Base-by-base conservation (phyloP, 2,888 invertebrate species). In the Galeopsomyia nigrocyanea region DNA sequence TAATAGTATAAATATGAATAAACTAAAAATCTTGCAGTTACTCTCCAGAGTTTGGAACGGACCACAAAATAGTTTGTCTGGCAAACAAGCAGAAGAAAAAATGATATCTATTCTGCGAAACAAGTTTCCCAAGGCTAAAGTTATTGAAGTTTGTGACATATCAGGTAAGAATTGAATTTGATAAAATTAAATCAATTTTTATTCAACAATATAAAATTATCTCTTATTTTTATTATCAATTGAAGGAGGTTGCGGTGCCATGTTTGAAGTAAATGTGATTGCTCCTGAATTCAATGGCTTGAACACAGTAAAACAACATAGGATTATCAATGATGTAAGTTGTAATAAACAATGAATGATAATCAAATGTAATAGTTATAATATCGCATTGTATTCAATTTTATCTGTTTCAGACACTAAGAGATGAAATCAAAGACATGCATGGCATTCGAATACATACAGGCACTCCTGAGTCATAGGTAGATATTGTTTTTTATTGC, bases 381-480 rank as follows among this genome's bases (percentile, higher is more conserved):
- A 60, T 56, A 60, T 47, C 53, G 16, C n/a, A 31, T 26, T 26
- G 5, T 31, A 51, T 31, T n/a, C 13, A 51, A 58, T 60, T 16
- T 60, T 26, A 5, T 69, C 13, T 21, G 13, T 71, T 83, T 61
- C 79, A 89, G 89, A 90, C 90, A 6, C 88, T 95, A 53, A 92
- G 92, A 82, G 90, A 90, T 78, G 92, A 95, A 87, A 95, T 95
- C 75, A 92, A 92, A 79, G 90, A 91, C 80, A 95, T 95, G 92
- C 95, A 95, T 84, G 95, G 95, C 10, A 88, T 95, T 66, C 89
- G 94, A 76, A 94, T 95, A 79, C 90, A 92, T 77, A 95, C 95
- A 0, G 88, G 89, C 71, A 87, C 89, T 22, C 87, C 91, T 16
- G 76, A 83, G 16, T 64, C 22, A 47, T 63, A 64, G 62, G 67